Evolutionary conservation across 2,888 invertebrate species (phyloP).

Genomic region (Meliscaeva auricollis): DNA sequence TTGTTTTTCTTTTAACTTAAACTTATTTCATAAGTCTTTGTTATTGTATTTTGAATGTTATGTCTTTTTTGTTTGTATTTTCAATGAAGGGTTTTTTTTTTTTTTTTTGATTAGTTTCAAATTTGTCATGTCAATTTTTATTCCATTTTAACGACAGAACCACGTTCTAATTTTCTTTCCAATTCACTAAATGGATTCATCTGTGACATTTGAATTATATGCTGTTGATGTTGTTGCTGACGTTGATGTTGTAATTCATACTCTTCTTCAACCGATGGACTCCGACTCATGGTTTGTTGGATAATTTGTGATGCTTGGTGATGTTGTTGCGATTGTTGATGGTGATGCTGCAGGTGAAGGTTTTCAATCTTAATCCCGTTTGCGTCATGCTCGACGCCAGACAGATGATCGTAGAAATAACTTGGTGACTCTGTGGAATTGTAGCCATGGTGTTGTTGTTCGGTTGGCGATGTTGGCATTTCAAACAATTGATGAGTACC

Average conservation of each 20-base stretch:
- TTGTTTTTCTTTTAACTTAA: not conserved
- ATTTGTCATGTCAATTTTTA: constrained; percentile 66
- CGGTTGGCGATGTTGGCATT: constrained; percentile 70
- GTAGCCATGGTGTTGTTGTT: constrained; percentile 67
- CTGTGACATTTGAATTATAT: constrained; percentile 79
- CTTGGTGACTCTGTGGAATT: constrained; percentile 77
- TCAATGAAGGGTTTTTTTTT: too few species aligned
- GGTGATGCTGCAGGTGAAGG: constrained; percentile 78
- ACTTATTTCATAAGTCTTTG: constrained; percentile 42
- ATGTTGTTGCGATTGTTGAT: constrained; percentile 78
- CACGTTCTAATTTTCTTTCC: constrained; percentile 81
- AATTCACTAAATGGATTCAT: constrained; percentile 79
- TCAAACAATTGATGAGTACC: constrained; percentile 69
- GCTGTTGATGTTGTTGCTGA: constrained; percentile 75
- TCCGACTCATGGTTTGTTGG: constrained; percentile 80
- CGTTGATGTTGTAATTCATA: constrained; percentile 79
- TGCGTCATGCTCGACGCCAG: constrained; percentile 74
- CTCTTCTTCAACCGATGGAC: constrained; percentile 82
- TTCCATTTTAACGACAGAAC: constrained; percentile 83
- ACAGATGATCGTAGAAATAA: constrained; percentile 76
- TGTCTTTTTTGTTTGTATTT: not conserved
- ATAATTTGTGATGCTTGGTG: constrained; percentile 73
- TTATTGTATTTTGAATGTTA: not conserved
- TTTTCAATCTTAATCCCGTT: constrained; percentile 78
- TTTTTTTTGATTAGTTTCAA: not conserved